A percentile compares a stretch with the other conserved stretches of the same genome.
Evolutionary conservation across 2,113 vertebrate species (phyloP).

Genomic region (Xiphophorus maculatus): DNA sequence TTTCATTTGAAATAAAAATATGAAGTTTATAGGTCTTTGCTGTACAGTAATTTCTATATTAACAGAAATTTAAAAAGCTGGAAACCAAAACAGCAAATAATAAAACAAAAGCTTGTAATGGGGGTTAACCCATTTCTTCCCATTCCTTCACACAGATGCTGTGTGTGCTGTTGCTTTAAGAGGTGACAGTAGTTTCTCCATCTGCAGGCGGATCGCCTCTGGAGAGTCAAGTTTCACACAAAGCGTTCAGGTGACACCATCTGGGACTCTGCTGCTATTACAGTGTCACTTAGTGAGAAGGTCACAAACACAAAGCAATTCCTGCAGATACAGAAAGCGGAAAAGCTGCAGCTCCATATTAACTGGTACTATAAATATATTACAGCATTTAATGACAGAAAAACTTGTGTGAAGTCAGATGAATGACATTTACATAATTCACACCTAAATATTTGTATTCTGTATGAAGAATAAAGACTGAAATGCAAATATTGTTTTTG

Average conservation of each 20-base stretch:
- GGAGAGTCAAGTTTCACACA: slow-evolving; percentile 35
- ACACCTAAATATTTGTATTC: too few species aligned
- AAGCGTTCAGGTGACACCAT: slow-evolving; percentile 59
- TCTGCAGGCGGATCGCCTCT: slow-evolving; percentile 19
- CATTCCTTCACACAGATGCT: neutral
- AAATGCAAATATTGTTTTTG: too few species aligned
- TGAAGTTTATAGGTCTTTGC: neutral
- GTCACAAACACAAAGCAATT: neutral
- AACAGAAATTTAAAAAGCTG: neutral
- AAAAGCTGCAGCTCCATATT: too few species aligned
- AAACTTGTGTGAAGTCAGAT: too few species aligned
- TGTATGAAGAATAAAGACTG: too few species aligned
- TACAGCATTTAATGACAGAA: too few species aligned
- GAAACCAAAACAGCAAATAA: neutral
- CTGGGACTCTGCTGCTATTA: slow-evolving; percentile 46
- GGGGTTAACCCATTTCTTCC: neutral
- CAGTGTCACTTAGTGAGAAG: neutral
- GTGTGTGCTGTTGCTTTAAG: slow-evolving; percentile 33
- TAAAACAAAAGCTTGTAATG: neutral
- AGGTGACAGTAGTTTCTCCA: slow-evolving; percentile 22
- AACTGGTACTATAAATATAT: too few species aligned
- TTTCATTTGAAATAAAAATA: neutral
- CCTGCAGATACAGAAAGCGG: neutral
- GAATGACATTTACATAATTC: too few species aligned
- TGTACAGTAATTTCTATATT: neutral